These are phyloP conservation scores for Drosophila sturtevanti DNA, from an alignment of 1,140 invertebrate genomes.

Conservation along the genomic window DNA sequence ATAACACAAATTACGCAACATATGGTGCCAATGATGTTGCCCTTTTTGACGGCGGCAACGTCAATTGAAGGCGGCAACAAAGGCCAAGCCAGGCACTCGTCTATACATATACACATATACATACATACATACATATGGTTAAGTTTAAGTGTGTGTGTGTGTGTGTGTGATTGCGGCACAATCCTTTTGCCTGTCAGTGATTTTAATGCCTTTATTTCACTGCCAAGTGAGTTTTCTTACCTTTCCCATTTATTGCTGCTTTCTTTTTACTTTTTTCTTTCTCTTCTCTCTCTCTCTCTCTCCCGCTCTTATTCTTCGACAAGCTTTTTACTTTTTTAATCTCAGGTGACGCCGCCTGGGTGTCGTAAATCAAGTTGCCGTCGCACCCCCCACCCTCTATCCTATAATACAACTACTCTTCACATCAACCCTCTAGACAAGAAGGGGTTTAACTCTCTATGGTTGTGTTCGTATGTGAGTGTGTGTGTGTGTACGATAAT, in stretches of 20 bases:
- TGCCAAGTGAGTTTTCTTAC: conserved; percentile 43
- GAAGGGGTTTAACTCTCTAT: conserved; percentile 54
- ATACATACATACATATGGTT: conserved; percentile 8
- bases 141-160: not conserved
- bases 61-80: conserved; percentile 43
- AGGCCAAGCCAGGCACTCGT: conserved; percentile 27
- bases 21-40: conserved; percentile 82
- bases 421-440: not conserved
- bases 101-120: not conserved
- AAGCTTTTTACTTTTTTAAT: conserved; percentile 82
- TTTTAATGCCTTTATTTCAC: conserved; percentile 80
- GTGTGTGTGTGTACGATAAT: conserved; percentile 66
- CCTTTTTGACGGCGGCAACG: conserved; percentile 61
- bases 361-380: conserved; percentile 78
- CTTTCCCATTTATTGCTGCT: conserved; percentile 38
- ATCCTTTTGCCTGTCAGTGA: conserved; percentile 79
- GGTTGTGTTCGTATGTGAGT: conserved; percentile 6
- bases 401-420: not conserved
- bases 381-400: conserved; percentile 20
- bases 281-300: conserved; percentile 44
- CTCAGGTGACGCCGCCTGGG: conserved; percentile 82
- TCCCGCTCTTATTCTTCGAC: no score
- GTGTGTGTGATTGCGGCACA: conserved; percentile 63
- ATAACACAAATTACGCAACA: conserved; percentile 82
- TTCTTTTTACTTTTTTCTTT: not conserved